Percentiles rank a stretch among this genome's conserved stretches.
Conservation (phyloP, 2,797 vertebrate genomes). For the Antrozous pallidus region DNA sequence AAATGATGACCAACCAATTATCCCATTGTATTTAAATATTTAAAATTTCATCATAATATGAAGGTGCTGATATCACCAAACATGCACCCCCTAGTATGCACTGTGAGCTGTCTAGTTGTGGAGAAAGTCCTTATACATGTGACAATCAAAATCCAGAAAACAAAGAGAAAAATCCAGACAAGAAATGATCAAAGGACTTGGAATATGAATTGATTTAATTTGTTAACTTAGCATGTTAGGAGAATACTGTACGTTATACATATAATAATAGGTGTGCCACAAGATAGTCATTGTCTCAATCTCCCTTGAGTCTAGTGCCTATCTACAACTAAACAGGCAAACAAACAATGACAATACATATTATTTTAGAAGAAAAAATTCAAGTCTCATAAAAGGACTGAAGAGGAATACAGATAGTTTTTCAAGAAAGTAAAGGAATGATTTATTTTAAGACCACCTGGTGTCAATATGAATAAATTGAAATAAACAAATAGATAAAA, state of each 20-base stretch:
- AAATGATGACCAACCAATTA: not conserved
- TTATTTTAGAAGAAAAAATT: not conserved
- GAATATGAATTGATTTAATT: not conserved
- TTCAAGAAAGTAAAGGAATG: not conserved
- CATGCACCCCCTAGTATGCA: fast-evolving
- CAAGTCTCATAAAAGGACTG: not conserved
- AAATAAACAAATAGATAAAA: not conserved
- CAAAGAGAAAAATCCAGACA: not conserved
- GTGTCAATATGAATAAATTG: not conserved
- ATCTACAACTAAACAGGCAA: not conserved
- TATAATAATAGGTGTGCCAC: not conserved
- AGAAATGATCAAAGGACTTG: not conserved
- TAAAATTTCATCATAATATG: not conserved
- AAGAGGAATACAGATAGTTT: not conserved
- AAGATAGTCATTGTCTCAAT: not conserved
- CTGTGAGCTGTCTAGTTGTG: not conserved
- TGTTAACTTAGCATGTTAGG: not conserved
- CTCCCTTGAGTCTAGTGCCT: not conserved
- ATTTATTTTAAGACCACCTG: not conserved
- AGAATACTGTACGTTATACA: not conserved
- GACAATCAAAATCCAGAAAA: not conserved
- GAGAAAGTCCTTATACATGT: not conserved
- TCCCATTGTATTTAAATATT: not conserved
- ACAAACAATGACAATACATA: not conserved
- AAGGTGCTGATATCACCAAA: not conserved